Percentiles rank a stretch among this genome's conserved stretches.
Conservation (phyloP, 1,140 invertebrate genomes). For the Drosophila arizonae region DNA sequence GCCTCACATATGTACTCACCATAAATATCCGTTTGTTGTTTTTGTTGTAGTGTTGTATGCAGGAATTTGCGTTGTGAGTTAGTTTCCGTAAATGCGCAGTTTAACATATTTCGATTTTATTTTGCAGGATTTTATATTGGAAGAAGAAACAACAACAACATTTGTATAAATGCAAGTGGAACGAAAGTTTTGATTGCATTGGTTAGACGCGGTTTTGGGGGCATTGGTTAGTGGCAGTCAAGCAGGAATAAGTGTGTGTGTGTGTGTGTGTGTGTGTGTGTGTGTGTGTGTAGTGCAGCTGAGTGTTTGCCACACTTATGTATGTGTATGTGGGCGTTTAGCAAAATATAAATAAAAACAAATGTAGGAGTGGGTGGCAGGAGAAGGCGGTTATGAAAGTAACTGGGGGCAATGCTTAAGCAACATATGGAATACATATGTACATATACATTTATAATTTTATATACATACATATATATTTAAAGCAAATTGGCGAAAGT, state of each 20-base stretch:
- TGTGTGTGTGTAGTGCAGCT: constrained; percentile 1
- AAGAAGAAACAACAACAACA: not conserved
- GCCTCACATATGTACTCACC: constrained; percentile 36
- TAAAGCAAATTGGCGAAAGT: not conserved
- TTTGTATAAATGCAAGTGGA: too few species aligned
- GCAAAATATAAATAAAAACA: not conserved
- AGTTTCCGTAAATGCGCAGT: constrained; percentile 2
- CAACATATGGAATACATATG: not conserved
- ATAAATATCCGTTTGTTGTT: constrained; percentile 17
- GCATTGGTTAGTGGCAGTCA: not conserved
- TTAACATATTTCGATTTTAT: not conserved
- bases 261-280: not conserved
- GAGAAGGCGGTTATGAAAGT: too few species aligned
- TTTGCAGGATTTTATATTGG: constrained; percentile 1
- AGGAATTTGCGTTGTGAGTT: constrained; percentile 40
- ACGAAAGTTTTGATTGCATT: too few species aligned
- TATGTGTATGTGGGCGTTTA: not conserved
- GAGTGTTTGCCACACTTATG: not conserved
- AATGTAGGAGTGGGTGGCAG: too few species aligned
- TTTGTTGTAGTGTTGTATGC: constrained; percentile 26
- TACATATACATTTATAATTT: constrained; percentile 1
- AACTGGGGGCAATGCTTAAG: too few species aligned
- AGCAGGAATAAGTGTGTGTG: not conserved
- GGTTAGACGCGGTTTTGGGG: not conserved
- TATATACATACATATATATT: not conserved